Evolutionary conservation across 1,140 invertebrate species (phyloP), one percentile per base, ranked within the genome.

Genomic region (Medauroidea extradentata): DNA sequence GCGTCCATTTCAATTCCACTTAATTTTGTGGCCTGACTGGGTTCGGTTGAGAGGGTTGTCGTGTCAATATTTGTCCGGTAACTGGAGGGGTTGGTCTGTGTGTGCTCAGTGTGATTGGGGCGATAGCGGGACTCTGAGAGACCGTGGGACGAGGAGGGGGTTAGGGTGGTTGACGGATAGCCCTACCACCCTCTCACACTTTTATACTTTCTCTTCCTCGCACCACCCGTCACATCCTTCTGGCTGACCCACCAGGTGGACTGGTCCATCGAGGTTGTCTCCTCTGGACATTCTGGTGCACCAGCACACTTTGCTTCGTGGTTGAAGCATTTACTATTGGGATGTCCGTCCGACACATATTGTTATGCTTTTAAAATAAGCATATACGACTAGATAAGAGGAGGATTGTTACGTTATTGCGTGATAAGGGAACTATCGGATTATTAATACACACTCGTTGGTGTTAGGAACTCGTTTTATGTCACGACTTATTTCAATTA

Each of bases 1-100:
- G 72, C 69, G 64, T 74, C 73, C 71, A 72, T 73, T 72, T 72
- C 71, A 72, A 73, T 73, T 71, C 73, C 73, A 74, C 73, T 74
- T 74, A 74, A 74, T 74, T 74, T 74, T 73, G 70, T 74, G 70
- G 71, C 67, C 69, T 46, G 42, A 16, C 24, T 21, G 49, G 70
- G 38, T 70, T 34, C n/a, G n/a, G n/a, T 34, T 11, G 29, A 34
- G 29, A 34, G 29, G 29, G 29, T 34, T 34, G 68, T 66, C 66
- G 67, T 64, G 67, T 67, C 73, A 74, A 74, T 74, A 74, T 74
- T 74, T 74, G 70, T 34, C 29, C 29, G 29, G 29, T 34, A 34
- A 34, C 69, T 46, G 39, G 39, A 16, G 53, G 53, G 53, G 25
- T 46, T 11, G 48, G 5, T 11, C 5, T 21, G 19, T 55, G 41